phyloP scores from a whole-genome alignment of 2,888 invertebrate species.

The Druceiella hillmani region DNA sequence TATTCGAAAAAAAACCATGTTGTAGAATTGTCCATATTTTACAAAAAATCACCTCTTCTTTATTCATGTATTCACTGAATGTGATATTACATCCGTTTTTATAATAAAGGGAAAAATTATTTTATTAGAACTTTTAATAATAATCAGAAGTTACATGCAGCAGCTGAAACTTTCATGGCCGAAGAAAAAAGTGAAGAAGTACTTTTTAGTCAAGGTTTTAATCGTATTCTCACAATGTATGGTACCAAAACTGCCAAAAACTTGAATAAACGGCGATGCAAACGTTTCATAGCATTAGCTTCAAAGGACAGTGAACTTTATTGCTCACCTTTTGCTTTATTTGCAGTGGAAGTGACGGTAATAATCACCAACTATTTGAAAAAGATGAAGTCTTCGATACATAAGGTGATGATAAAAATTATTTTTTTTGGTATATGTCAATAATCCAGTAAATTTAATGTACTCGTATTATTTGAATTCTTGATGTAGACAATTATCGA shows the following conservation, averaged over 20 bases:
- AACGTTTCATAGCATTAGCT: constrained; percentile 18
- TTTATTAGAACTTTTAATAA: constrained; percentile 18
- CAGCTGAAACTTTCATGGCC: constrained; percentile 17
- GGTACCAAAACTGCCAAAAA: constrained; percentile 17
- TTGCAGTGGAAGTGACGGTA: constrained; percentile 15
- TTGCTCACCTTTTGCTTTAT: constrained; percentile 11
- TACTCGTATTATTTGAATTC: too few species aligned
- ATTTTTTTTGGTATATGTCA: too few species aligned
- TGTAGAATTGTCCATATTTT: too few species aligned
- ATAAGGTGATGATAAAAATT: too few species aligned
- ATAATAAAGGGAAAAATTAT: constrained; percentile 17
- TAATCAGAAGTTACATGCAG: constrained; percentile 17
- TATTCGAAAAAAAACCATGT: too few species aligned
- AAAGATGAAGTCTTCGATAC: constrained; percentile 14
- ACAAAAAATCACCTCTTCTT: constrained; percentile 11
- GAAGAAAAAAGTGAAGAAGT: constrained; percentile 18
- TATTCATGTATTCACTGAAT: constrained; percentile 19
- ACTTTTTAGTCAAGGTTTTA: constrained; percentile 17
- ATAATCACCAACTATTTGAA: too few species aligned
- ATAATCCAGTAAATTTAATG: too few species aligned
- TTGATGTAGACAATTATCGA: too few species aligned
- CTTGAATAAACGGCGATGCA: constrained; percentile 11
- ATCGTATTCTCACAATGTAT: constrained; percentile 18
- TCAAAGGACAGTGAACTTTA: constrained; percentile 14
- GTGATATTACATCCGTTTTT: constrained; percentile 18